Evolutionary conservation across 2,113 vertebrate species (phyloP).

Genomic region (Pao palembangensis): DNA sequence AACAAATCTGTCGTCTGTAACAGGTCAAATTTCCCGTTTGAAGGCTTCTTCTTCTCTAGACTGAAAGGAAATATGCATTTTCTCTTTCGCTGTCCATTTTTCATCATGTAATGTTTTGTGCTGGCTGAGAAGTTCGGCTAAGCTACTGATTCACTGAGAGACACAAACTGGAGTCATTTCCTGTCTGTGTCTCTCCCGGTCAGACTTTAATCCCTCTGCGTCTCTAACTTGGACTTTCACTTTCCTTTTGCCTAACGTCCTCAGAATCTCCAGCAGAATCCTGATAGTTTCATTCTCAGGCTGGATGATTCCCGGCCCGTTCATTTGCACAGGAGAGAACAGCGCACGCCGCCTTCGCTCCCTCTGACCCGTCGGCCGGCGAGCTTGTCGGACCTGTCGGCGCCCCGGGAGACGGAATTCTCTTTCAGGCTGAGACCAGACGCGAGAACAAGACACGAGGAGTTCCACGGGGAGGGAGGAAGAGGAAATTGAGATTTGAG

Average conservation of each 20-base stretch:
- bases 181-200: slow-evolving; percentile 2
- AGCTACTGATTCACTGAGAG: background rate
- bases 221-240: background rate
- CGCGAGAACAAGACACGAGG: background rate
- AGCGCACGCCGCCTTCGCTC: slow-evolving; percentile 30
- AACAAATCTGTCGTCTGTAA: too few species aligned
- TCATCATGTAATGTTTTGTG: too few species aligned
- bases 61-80: too few species aligned
- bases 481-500: background rate
- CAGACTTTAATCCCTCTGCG: slow-evolving; percentile 26
- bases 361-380: slow-evolving; percentile 15
- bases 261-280: too few species aligned
- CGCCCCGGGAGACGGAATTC: slow-evolving; percentile 24
- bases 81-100: too few species aligned
- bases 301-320: background rate
- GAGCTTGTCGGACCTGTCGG: slow-evolving; percentile 39
- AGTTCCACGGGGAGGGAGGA: background rate
- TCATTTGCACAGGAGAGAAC: slow-evolving; percentile 32
- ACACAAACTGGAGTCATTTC: background rate
- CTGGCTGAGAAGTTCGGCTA: too few species aligned
- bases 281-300: too few species aligned
- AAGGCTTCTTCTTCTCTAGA: too few species aligned
- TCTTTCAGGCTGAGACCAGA: slow-evolving; percentile 26
- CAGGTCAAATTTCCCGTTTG: too few species aligned
- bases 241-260: slow-evolving; percentile 1